Percentiles rank a stretch among this genome's conserved stretches.
phyloP scores from a whole-genome alignment of 2,888 invertebrate genomes.

The Cylloceria caligata region DNA sequence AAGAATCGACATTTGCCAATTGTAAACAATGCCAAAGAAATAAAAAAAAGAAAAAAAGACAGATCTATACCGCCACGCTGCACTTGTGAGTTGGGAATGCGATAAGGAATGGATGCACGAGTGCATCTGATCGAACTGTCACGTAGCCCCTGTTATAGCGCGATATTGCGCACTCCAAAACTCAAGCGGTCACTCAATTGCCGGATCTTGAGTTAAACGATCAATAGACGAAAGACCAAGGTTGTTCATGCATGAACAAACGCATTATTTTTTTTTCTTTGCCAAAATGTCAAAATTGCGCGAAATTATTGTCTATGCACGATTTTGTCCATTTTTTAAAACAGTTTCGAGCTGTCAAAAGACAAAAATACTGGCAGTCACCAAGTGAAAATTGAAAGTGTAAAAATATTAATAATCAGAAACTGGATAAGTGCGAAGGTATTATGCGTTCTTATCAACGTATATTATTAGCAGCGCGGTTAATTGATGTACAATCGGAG shows the following conservation, averaged over 20 bases:
- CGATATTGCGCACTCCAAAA: conserved; percentile 12
- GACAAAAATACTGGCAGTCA: conserved; percentile 10
- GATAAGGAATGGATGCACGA: conserved; percentile 34
- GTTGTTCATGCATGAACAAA: conserved; percentile 1
- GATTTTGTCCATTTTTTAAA: conserved; percentile 5
- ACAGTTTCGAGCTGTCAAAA: conserved; percentile 1
- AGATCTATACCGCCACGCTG: conserved; percentile 48
- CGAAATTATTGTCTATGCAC: conserved; percentile 32
- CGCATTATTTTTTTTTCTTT: background rate
- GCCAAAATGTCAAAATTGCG: conserved; percentile 14
- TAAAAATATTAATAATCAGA: conserved; percentile 39
- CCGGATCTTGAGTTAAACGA: conserved; percentile 5
- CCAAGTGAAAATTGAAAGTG: background rate
- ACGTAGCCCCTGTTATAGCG: conserved; percentile 6
- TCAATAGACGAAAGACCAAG: background rate
- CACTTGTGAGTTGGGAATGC: conserved; percentile 49
- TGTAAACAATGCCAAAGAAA: conserved; percentile 53
- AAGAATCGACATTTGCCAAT: conserved; percentile 53
- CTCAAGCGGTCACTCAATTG: conserved; percentile 4
- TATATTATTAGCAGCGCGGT: too few species aligned
- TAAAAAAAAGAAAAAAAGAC: conserved; percentile 24
- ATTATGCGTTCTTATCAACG: conserved; percentile 31
- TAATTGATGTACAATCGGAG: conserved; percentile 61
- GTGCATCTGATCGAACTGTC: conserved; percentile 38
- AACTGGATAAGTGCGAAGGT: conserved; percentile 34